phyloP scores from a whole-genome alignment of 2,113 vertebrate species.

The Macroglossus sobrinus region DNA sequence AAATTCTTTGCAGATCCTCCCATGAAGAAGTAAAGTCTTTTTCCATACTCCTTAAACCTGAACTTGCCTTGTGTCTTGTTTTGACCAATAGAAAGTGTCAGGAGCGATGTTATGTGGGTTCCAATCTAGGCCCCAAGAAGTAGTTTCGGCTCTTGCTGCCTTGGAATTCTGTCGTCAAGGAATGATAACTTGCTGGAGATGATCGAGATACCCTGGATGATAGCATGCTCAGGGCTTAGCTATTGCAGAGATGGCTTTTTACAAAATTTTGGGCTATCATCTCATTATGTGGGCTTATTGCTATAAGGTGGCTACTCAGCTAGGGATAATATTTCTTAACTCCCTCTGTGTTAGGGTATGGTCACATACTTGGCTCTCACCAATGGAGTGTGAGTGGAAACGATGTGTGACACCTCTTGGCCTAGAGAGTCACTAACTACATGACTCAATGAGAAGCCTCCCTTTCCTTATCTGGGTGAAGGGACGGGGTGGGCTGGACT shows the following conservation, averaged over 20 bases:
- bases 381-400: not conserved
- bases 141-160: not conserved
- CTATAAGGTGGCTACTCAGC: not conserved
- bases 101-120: not conserved
- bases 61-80: not conserved
- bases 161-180: not conserved
- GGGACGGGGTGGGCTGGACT: not conserved
- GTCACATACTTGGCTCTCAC: not conserved
- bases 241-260: not conserved
- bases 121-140: not conserved
- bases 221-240: not conserved
- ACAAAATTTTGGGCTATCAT: not conserved
- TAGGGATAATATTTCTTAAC: not conserved
- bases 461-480: not conserved
- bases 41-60: not conserved
- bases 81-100: not conserved
- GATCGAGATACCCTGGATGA: not conserved
- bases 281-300: not conserved
- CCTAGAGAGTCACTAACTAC: not conserved
- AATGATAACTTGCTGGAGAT: not conserved
- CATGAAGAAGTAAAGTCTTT: not conserved
- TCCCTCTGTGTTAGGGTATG: not conserved
- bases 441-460: not conserved
- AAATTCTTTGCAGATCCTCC: not conserved
- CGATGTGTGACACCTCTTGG: no score